These are phyloP conservation scores for Alauda arvensis DNA, from an alignment of 2,797 vertebrate species.

Conservation along the genomic window DNA sequence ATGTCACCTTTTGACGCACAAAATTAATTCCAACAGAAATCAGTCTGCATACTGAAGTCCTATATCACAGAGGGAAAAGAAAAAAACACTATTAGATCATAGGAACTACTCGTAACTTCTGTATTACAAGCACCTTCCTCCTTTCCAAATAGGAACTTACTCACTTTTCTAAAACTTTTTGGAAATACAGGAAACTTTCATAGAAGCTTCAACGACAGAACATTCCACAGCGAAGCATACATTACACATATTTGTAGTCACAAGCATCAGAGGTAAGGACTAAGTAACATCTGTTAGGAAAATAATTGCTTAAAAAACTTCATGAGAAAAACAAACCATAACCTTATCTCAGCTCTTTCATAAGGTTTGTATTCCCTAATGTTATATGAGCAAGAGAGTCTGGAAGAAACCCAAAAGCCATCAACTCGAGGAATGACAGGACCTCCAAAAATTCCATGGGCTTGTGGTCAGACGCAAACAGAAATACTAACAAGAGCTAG, in stretches of 20 bases:
- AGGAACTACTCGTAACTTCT: constrained; percentile 31
- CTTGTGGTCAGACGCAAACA: constrained; percentile 55
- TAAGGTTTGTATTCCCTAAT: constrained; percentile 9
- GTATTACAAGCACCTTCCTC: constrained; percentile 11
- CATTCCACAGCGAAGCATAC: not conserved
- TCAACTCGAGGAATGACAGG: constrained; percentile 50
- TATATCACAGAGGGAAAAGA: constrained; percentile 49
- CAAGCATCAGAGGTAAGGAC: not conserved
- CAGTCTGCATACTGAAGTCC: constrained; percentile 57
- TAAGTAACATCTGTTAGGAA: not conserved
- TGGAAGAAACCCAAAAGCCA: constrained; percentile 54
- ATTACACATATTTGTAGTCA: not conserved
- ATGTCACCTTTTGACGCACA: constrained; percentile 55
- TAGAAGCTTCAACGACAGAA: not conserved
- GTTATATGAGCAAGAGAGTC: not conserved
- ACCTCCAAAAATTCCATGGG: constrained; percentile 60
- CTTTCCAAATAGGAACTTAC: constrained; percentile 15
- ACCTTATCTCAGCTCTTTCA: constrained; percentile 1
- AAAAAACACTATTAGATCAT: constrained; percentile 58
- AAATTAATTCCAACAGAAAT: constrained; percentile 53
- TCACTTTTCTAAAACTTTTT: not conserved
- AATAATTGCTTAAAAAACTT: constrained; percentile 6
- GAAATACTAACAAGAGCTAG: constrained; percentile 37
- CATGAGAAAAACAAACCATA: not conserved
- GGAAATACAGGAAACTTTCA: not conserved